Base-by-base conservation (phyloP, 2,888 invertebrate species). In the Timema cristinae region DNA sequence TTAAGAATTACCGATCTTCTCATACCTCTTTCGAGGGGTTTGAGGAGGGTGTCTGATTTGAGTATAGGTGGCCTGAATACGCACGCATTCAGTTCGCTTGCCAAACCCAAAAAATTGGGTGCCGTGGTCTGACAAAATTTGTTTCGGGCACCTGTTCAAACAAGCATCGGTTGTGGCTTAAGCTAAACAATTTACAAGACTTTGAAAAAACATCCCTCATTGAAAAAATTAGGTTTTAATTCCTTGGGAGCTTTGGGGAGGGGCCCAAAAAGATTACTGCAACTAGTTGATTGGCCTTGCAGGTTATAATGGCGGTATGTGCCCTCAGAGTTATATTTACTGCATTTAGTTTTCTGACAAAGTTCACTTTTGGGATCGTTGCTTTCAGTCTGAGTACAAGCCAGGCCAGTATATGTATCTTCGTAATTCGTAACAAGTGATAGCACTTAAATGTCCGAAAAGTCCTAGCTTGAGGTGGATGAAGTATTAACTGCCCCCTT, bases 231-330 rank as follows among this genome's bases (percentile, higher is more conserved):
- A 50, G 48, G 7, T 8, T 16, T 32, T 32, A 67, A 47, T n/a
- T 49, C 67, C n/a, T 50, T 50, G 47, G 9, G 8, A 7, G 67
- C 47, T n/a, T 49, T 8, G 10, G 67, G 67, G 9, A 48, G n/a
- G 5, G 67, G 67, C 1, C 15, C 67, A 67, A 10, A n/a, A 10
- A 67, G 10, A 15, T 67, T 15, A 67, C 67, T 8, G 67, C 67
- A 10, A 67, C 8, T 13, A 67, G 50, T 11, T 67, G 48, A 6
- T 50, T 7, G 49, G 50, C 16, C 50, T 49, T 6, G 8, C 49
- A 13, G 67, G 67, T 16, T 32, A 67, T 50, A n/a, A 50, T 67
- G 7, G 50, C 15, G 9, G 48, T 16, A 11, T 2, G 5, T 6
- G 0, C 67, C 67, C n/a, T 50, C 15, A 15, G 2, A 67, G 5